Evolutionary conservation across 2,888 invertebrate genomes (phyloP).

Genomic region (Neocrepidodera transversa): DNA sequence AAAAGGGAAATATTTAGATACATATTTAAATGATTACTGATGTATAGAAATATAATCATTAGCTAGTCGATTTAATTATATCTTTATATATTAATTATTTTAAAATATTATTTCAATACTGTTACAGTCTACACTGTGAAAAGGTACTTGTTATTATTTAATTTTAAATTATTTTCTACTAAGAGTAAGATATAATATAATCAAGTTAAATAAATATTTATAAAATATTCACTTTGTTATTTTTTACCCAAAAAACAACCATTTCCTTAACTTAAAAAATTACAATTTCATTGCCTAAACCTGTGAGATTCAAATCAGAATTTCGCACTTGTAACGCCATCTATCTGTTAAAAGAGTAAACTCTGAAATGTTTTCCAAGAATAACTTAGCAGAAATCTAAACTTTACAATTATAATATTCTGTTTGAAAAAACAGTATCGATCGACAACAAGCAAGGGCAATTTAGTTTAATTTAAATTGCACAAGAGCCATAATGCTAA

Average conservation of each 20-base stretch:
- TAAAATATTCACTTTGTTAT: constrained; percentile 29
- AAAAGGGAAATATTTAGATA: constrained; percentile 15
- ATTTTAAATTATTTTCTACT: constrained; percentile 49
- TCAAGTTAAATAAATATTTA: constrained; percentile 51
- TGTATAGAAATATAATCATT: constrained; percentile 15
- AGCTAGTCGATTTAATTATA: constrained; percentile 15
- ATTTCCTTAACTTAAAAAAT: too few species aligned
- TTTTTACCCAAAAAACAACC: too few species aligned
- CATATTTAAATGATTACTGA: constrained; percentile 6
- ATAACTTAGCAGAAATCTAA: too few species aligned
- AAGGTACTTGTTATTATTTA: constrained; percentile 44
- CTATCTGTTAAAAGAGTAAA: not conserved
- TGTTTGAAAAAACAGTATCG: too few species aligned
- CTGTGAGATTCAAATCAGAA: not conserved
- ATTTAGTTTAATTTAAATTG: too few species aligned
- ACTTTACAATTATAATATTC: too few species aligned
- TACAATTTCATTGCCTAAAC: too few species aligned
- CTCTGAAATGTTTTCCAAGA: too few species aligned
- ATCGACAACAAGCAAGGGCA: too few species aligned
- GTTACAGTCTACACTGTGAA: constrained; percentile 25
- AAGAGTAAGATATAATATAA: constrained; percentile 49
- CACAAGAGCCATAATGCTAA: too few species aligned
- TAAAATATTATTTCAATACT: constrained; percentile 34
- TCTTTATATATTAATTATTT: constrained; percentile 17
- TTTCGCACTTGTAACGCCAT: not conserved